Conservation (phyloP, 2,113 vertebrate species). For the Callopanchax toddi region DNA sequence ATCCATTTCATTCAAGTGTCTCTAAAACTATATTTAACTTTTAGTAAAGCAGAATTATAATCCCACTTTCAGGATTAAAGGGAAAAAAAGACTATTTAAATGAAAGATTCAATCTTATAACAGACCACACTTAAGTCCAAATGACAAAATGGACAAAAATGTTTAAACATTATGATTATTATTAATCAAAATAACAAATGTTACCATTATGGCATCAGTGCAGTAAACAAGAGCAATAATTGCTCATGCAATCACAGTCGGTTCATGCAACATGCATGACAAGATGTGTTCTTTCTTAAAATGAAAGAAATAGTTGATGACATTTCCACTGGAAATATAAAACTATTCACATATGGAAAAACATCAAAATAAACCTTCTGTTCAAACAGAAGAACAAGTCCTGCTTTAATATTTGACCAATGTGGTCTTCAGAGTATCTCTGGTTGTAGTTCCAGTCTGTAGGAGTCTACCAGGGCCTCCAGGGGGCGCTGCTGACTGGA, state of each 20-base stretch:
- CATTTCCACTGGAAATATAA: slow-evolving; percentile 39
- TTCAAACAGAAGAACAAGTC: background rate
- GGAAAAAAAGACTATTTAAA: no score
- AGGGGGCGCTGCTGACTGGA: slow-evolving; percentile 23
- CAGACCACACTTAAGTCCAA: slow-evolving; percentile 4
- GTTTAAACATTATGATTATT: background rate
- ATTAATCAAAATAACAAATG: background rate
- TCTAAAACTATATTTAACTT: background rate
- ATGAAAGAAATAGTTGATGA: slow-evolving; percentile 13
- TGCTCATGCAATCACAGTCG: no score
- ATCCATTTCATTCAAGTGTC: background rate
- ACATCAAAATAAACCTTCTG: background rate
- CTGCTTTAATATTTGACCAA: slow-evolving; percentile 1
- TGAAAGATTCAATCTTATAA: slow-evolving; percentile 1
- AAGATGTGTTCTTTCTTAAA: slow-evolving; percentile 31
- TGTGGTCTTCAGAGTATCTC: slow-evolving; percentile 17
- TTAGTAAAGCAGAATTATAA: background rate
- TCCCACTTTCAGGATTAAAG: no score
- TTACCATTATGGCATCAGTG: no score
- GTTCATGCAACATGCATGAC: slow-evolving; percentile 47
- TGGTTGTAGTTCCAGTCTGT: background rate
- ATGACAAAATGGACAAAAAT: background rate
- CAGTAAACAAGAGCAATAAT: slow-evolving; percentile 2
- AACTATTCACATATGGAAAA: background rate
- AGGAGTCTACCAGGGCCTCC: slow-evolving; percentile 48